phyloP scores from a whole-genome alignment of 2,113 vertebrate species.

The Odobenus rosmarus region DNA sequence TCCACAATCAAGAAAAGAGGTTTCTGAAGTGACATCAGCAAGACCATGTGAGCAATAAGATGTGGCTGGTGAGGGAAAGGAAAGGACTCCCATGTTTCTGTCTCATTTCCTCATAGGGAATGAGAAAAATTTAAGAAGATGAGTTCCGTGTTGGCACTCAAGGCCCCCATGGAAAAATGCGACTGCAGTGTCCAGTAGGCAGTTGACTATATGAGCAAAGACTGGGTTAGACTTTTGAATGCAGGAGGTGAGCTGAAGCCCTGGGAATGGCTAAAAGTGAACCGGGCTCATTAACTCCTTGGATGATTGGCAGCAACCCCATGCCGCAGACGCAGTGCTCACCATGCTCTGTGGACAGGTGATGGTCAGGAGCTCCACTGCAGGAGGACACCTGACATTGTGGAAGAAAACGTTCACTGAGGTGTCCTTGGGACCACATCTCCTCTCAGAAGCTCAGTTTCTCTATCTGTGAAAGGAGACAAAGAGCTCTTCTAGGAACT shows the following conservation, averaged over 20 bases:
- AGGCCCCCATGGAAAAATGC: neutral
- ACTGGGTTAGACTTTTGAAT: neutral
- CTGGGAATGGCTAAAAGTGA: neutral
- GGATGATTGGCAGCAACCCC: fast-evolving
- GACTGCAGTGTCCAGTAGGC: neutral
- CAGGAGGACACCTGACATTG: neutral
- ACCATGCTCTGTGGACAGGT: fast-evolving
- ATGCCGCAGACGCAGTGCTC: fast-evolving
- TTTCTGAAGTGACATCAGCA: neutral
- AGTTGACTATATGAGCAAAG: neutral
- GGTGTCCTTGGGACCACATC: fast-evolving
- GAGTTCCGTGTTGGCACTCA: neutral
- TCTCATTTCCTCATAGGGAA: neutral
- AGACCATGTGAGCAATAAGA: neutral
- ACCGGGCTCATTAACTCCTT: neutral
- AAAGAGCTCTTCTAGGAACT: neutral
- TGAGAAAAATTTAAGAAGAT: neutral
- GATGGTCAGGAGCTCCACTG: neutral
- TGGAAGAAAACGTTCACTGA: neutral
- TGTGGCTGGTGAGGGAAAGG: neutral
- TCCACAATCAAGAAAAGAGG: neutral
- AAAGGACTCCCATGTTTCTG: neutral
- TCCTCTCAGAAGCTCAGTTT: neutral
- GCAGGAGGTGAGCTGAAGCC: neutral
- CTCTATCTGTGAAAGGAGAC: neutral